A percentile compares a stretch with the other conserved stretches of the same genome.
Conservation (phyloP, 2,888 invertebrate species). For the Lydus trimaculatus region DNA sequence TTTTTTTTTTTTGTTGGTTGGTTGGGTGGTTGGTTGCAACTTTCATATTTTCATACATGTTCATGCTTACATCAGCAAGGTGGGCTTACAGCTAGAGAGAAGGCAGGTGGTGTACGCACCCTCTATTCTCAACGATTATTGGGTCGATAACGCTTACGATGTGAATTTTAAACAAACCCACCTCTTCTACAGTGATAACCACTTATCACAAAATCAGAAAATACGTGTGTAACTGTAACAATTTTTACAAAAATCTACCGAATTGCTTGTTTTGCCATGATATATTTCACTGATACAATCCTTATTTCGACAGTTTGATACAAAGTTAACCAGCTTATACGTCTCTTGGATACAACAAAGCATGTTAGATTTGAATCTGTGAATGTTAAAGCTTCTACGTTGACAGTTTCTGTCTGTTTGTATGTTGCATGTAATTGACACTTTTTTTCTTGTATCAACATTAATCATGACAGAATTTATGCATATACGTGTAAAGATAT, state of each 20-base stretch:
- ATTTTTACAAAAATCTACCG: neutral
- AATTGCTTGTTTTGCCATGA: neutral
- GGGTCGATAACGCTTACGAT: conserved; percentile 2
- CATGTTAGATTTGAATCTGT: neutral
- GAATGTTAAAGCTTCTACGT: neutral
- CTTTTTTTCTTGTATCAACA: neutral
- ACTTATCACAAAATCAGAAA: neutral
- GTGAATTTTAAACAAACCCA: conserved; percentile 1
- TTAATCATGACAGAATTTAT: neutral
- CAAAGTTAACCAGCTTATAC: neutral
- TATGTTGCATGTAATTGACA: neutral
- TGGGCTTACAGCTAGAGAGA: neutral
- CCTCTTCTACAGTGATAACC: neutral
- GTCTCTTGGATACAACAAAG: neutral
- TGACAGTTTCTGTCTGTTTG: neutral
- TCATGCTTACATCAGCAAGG: neutral
- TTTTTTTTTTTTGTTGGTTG: too few species aligned
- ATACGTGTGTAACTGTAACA: neutral
- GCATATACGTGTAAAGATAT: neutral
- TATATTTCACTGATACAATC: neutral
- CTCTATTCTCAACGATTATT: neutral
- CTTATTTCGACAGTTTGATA: neutral
- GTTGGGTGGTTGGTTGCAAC: neutral
- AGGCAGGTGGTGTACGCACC: neutral
- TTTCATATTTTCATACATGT: neutral